Conservation (phyloP, 2,797 vertebrate species). For the Pelochelys cantorii region DNA sequence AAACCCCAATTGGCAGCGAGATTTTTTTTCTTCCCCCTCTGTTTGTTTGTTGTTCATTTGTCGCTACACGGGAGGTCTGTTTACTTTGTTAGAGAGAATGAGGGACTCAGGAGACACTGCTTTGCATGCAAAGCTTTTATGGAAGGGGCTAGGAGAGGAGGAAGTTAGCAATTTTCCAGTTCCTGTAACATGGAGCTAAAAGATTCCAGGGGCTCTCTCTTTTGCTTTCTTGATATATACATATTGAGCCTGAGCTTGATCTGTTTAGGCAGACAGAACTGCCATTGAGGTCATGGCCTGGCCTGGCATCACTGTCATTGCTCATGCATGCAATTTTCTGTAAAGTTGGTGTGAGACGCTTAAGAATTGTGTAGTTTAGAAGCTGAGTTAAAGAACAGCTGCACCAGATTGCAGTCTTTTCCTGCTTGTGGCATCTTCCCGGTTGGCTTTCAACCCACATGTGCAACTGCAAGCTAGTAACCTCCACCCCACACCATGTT, state of each 20-base stretch:
- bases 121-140: conserved; percentile 65
- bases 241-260: neutral
- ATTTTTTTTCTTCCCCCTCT: conserved; percentile 20
- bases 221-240: conserved; percentile 28
- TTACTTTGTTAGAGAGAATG: conserved; percentile 68
- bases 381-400: neutral
- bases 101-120: conserved; percentile 44
- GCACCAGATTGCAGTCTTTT: rapidly evolving
- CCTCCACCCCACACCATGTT: neutral
- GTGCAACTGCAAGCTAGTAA: neutral
- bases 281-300: neutral
- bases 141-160: conserved; percentile 50
- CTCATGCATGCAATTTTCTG: neutral
- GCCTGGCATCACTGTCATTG: neutral
- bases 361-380: neutral
- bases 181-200: conserved; percentile 55
- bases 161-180: conserved; percentile 41
- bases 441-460: neutral
- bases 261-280: neutral
- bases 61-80: conserved; percentile 57
- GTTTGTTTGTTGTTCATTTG: conserved; percentile 70
- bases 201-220: conserved; percentile 38
- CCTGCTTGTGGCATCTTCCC: neutral
- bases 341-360: neutral
- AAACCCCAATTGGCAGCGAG: conserved; percentile 32